Evolutionary conservation across 2,797 vertebrate species (phyloP).

Genomic region (Anomalospiza imberbis): DNA sequence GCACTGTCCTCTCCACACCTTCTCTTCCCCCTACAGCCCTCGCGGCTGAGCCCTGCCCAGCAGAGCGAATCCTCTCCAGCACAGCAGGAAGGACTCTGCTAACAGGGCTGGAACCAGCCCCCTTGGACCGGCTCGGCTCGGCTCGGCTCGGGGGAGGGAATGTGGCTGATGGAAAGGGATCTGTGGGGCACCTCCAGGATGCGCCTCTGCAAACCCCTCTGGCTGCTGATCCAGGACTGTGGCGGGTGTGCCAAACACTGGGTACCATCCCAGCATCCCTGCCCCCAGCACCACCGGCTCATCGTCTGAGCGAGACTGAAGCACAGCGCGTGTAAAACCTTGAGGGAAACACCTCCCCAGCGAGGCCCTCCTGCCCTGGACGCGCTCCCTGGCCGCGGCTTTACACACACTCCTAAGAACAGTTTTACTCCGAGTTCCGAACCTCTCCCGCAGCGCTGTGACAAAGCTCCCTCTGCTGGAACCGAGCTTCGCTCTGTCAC

Average conservation of each 20-base stretch:
- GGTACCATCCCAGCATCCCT: neutral
- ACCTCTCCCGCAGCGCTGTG: neutral
- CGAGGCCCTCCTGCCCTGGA: neutral
- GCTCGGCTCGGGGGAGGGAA: neutral
- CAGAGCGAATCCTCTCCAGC: neutral
- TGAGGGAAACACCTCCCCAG: neutral
- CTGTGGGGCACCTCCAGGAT: neutral
- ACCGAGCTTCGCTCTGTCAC: accelerated
- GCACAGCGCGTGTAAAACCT: neutral
- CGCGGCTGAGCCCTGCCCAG: accelerated
- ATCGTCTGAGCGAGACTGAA: neutral
- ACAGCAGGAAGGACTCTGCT: neutral
- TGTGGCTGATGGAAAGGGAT: accelerated
- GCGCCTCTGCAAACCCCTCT: accelerated
- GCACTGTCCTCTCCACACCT: accelerated
- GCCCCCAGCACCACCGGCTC: accelerated
- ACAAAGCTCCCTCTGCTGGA: constrained; percentile 52
- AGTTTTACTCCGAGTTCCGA: accelerated
- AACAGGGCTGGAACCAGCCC: neutral
- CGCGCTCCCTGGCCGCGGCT: accelerated
- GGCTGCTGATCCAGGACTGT: accelerated
- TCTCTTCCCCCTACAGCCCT: accelerated
- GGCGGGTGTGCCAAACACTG: accelerated
- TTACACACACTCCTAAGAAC: accelerated
- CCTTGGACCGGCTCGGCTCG: neutral